Conservation (phyloP, 2,888 invertebrate genomes). For the Brenthis ino region DNA sequence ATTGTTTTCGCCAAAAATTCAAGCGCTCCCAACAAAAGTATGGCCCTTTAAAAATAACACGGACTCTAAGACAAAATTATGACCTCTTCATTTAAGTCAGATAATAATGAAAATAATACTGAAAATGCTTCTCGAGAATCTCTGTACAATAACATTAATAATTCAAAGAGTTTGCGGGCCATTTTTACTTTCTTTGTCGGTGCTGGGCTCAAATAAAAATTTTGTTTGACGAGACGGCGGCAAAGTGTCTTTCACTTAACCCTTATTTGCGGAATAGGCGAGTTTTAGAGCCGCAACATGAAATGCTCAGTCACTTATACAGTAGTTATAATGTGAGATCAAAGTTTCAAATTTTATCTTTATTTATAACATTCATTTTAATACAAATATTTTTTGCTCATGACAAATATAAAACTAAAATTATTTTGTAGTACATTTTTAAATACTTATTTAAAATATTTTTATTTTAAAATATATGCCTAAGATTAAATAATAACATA, state of each 20-base stretch:
- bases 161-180: constrained; percentile 49
- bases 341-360: no score
- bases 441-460: no score
- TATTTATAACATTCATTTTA: no score
- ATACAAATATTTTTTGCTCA: no score
- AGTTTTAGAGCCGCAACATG: constrained; percentile 22
- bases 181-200: constrained; percentile 46
- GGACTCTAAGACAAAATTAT: constrained; percentile 40
- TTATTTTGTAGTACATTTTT: no score
- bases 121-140: constrained; percentile 45
- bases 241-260: constrained; percentile 43
- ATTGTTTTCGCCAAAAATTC: constrained; percentile 33
- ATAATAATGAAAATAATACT: constrained; percentile 49
- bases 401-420: no score
- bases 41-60: constrained; percentile 39
- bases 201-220: constrained; percentile 46
- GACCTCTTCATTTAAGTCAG: constrained; percentile 45
- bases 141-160: constrained; percentile 52
- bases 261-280: constrained; percentile 22
- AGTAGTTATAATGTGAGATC: not conserved
- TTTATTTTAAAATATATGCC: no score
- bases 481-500: no score
- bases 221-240: constrained; percentile 45
- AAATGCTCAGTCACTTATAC: not conserved
- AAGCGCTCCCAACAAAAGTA: constrained; percentile 31